Base-by-base conservation (phyloP, 2,888 invertebrate species). In the Dascillus cervinus region DNA sequence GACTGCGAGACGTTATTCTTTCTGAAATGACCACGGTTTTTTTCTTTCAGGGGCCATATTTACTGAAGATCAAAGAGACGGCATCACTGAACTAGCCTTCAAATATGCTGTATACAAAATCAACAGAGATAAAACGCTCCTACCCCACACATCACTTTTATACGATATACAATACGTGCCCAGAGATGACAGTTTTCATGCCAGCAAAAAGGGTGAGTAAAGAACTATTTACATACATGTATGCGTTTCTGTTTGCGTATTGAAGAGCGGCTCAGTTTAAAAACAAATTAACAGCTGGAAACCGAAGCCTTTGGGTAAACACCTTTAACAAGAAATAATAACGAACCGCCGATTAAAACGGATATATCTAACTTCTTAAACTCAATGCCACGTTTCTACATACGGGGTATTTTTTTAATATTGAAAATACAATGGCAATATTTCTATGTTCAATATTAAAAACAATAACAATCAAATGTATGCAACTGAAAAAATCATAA, bases 51-150 rank as follows among this genome's bases (percentile, higher is more conserved):
- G 84, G 53, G 85, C 82, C 15, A 75, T 86, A 53, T 85, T 86
- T 65, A 77, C 77, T 35, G 78, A 81, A 58, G 78, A 81, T 53
- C 75, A 79, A 58, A 75, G 72, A 56, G 75, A 80, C 56, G 77
- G 76, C 51, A 74, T 77, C 43, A 73, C 76, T 23, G 83, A 84
- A 62, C 64, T 82, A 47, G 84, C 85, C 30, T 86, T 88, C 65
- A 82, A 82, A 58, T 84, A 82, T 64, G 86, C 86, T 35, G 78
- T 86, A 13, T 76, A 83, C 62, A 75, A 77, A 52, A 77, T 87
- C 51, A 87, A 87, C 67, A 73, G 75, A 46, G 79, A 84, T 57
- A 75, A 73, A 52, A 72, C 73, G 38, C 67, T 86, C 26, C 65
- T 87, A 41, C 78, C 83, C 8, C 75, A 79, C 49, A 81, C 82